Conservation (phyloP, 2,888 invertebrate genomes). For the Cataglyphis cursor region DNA sequence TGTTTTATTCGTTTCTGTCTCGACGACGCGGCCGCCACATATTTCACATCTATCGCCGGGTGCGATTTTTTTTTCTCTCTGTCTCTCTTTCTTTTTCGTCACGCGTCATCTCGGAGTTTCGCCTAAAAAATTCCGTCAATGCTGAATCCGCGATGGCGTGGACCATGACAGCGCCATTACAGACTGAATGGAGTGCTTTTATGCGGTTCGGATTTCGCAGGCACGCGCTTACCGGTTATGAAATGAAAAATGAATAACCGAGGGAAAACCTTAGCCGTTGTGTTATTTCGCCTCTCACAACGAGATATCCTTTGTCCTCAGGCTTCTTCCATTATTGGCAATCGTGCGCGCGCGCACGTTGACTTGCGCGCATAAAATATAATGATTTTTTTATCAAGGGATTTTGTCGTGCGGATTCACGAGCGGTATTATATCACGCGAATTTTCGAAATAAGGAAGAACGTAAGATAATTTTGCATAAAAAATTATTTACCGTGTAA, state of each 20-base stretch:
- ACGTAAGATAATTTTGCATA: not conserved
- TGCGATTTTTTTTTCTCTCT: not conserved
- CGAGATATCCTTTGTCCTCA: conserved; percentile 44
- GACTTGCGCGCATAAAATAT: conserved; percentile 19
- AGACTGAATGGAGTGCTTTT: conserved; percentile 60
- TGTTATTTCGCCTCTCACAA: conserved; percentile 31
- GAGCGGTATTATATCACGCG: not conserved
- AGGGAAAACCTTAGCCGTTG: conserved; percentile 34
- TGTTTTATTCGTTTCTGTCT: conserved; percentile 56
- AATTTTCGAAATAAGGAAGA: not conserved
- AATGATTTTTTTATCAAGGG: conserved; percentile 43
- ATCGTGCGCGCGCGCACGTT: not conserved
- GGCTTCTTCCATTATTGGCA: conserved; percentile 36
- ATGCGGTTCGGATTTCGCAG: conserved; percentile 63
- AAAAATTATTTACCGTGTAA: not conserved
- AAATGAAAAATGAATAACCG: conserved; percentile 60
- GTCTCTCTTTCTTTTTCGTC: not conserved
- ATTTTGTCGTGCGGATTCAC: not conserved
- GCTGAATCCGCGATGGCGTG: conserved; percentile 62
- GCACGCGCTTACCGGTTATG: conserved; percentile 30
- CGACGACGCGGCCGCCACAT: conserved; percentile 49
- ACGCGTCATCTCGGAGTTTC: conserved; percentile 16
- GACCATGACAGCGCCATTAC: conserved; percentile 58
- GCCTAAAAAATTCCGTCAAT: conserved; percentile 63
- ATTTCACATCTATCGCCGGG: conserved; percentile 60